Conservation (phyloP, 1,140 invertebrate genomes). For the Drosophila insularis region DNA sequence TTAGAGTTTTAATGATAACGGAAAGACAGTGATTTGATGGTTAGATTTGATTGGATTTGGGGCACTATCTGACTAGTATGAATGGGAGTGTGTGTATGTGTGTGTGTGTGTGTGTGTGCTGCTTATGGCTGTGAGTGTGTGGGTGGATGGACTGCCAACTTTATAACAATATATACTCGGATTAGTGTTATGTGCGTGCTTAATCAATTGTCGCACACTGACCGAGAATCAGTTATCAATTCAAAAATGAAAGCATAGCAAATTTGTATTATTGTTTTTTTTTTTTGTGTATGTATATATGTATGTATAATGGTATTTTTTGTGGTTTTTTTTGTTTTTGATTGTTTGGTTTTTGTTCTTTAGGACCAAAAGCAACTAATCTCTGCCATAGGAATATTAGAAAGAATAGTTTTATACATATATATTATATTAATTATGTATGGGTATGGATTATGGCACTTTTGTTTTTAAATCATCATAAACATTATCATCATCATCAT, state of each 20-base stretch:
- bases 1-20: neutral
- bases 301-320: neutral
- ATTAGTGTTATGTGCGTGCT: neutral
- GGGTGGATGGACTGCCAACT: neutral
- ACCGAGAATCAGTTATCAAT: slow-evolving; percentile 15
- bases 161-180: slow-evolving; percentile 11
- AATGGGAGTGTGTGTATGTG: neutral
- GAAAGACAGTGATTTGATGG: neutral
- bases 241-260: slow-evolving; percentile 58
- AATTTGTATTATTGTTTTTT: slow-evolving; percentile 48
- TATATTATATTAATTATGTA: slow-evolving; percentile 45
- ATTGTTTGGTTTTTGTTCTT: slow-evolving; percentile 18
- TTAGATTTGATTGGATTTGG: neutral
- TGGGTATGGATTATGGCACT: slow-evolving; percentile 32
- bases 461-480: neutral
- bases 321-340: neutral
- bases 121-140: neutral
- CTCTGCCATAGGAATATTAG: slow-evolving; percentile 60
- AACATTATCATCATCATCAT: slow-evolving; percentile 14
- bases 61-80: neutral
- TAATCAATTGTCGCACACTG: neutral
- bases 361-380: slow-evolving; percentile 63
- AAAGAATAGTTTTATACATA: slow-evolving; percentile 59
- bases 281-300: neutral
- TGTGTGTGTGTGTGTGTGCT: neutral